Percentiles rank a stretch among this genome's conserved stretches.
These are phyloP conservation scores for Cantharis lateralis DNA, from an alignment of 2,888 invertebrate genomes.

Conservation along the genomic window DNA sequence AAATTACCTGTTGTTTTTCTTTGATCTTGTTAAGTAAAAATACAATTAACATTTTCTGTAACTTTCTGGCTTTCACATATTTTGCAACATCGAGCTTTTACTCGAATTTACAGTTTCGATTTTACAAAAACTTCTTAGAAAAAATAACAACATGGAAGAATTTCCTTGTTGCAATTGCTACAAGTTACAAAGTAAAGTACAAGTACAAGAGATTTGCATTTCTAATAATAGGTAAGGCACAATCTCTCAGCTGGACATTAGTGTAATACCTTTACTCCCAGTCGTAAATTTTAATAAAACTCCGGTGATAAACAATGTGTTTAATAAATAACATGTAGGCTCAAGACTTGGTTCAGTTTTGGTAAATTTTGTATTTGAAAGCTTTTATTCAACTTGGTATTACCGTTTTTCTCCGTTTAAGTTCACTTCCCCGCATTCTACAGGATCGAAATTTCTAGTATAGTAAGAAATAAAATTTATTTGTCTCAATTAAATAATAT, in stretches of 20 bases:
- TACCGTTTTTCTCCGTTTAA: no score
- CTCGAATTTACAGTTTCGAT: background rate
- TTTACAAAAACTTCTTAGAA: background rate
- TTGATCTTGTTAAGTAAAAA: background rate
- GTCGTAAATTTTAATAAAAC: constrained; percentile 21
- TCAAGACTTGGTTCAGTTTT: background rate
- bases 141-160: background rate
- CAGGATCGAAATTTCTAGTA: no score
- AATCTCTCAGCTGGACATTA: constrained; percentile 21
- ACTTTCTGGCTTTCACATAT: background rate
- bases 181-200: background rate
- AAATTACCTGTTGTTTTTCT: background rate
- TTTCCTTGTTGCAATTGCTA: background rate
- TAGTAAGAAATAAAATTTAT: no score
- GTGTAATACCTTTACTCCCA: constrained; percentile 7
- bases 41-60: background rate
- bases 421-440: no score
- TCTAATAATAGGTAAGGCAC: constrained; percentile 5
- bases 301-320: background rate
- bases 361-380: background rate
- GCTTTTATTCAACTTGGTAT: no score
- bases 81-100: background rate
- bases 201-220: background rate
- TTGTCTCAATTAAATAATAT: no score
- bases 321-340: background rate